These are phyloP conservation scores for Oryzias curvinotus DNA, from an alignment of 2,113 vertebrate species.

Conservation along the genomic window DNA sequence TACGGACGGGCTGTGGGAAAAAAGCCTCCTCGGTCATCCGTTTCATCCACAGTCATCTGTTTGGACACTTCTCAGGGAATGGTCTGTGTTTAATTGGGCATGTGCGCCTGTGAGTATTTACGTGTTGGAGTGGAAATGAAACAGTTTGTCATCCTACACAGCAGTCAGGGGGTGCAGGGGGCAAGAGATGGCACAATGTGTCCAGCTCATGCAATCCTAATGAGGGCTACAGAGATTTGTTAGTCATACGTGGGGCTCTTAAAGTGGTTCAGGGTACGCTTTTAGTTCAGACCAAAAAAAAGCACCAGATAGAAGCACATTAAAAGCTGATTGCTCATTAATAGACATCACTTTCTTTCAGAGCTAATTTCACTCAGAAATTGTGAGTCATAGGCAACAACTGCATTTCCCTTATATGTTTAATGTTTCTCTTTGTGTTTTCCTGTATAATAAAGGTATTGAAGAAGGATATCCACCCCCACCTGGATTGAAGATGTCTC, in stretches of 20 bases:
- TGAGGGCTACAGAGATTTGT: constrained; percentile 68
- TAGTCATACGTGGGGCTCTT: constrained; percentile 40
- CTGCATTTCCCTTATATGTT: not conserved
- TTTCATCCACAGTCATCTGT: constrained; percentile 5
- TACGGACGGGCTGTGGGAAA: not conserved
- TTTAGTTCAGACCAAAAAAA: constrained; percentile 14
- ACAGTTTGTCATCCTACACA: constrained; percentile 37
- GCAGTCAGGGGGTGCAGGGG: constrained; percentile 10
- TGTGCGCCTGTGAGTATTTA: constrained; percentile 6
- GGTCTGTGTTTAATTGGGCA: constrained; percentile 12
- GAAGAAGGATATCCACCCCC: constrained; percentile 7
- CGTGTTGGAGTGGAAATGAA: constrained; percentile 10
- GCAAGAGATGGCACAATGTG: constrained; percentile 17
- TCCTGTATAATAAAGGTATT: constrained; percentile 1
- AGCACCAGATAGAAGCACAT: constrained; percentile 20
- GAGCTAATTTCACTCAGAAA: constrained; percentile 8
- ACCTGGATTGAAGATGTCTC: constrained; percentile 40
- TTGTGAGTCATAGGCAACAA: constrained; percentile 1
- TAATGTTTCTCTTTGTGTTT: constrained; percentile 3
- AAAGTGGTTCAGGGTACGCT: constrained; percentile 23
- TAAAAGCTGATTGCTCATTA: constrained; percentile 13
- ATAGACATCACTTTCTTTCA: not conserved
- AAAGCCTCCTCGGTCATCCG: not conserved
- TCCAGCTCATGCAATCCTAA: constrained; percentile 48
- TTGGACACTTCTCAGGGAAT: not conserved